Evolutionary conservation across 1,140 invertebrate species (phyloP), one percentile per base, ranked within the genome.

Genomic region (Helicoverpa armigera): DNA sequence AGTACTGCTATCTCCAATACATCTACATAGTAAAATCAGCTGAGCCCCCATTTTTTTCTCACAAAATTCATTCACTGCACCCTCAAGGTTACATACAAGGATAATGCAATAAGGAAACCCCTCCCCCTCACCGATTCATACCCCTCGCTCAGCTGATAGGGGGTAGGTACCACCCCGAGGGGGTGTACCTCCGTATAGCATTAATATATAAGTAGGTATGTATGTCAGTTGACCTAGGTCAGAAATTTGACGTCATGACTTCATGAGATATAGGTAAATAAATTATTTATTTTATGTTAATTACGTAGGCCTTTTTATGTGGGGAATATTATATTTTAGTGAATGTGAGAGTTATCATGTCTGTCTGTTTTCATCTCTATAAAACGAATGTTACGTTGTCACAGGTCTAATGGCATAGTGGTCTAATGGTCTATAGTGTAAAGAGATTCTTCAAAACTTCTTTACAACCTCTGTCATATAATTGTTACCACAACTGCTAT

Each of bases 151-250:
- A 85, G 83, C 74, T 80, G 73, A 80, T 74, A 60, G 77, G 77
- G 83, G 48, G 48, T 18, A 10, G 18, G 10, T 13, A 63, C 23
- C 67, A 48, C 43, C 67, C 9, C 5, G 10, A 0, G 67, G 67
- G 67, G 76, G 74, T 78, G 74, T 16, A 58, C 69, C 69, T 72
- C 50, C 31, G 63, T 53, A 53, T 63, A 78, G 31, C 60, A 78
- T 67, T 61, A 65, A 67, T 77, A 77, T 77, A 77, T 77, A 65
- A 65, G 61, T 67, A 67, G 60, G 50, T 77, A 65, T 67, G 79
- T 85, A 72, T 74, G 81, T 65, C 81, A 76, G 70, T 80, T 81
- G 79, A 73, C 79, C 84, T 83, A 81, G 84, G 84, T 83, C 80
- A 81, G 61, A 79, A 31, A 11, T 63, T 72, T 78, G 73, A 82